Evolutionary conservation across 2,113 vertebrate species (phyloP), one percentile per base, ranked within the genome.

Genomic region (Ginglymostoma cirratum): DNA sequence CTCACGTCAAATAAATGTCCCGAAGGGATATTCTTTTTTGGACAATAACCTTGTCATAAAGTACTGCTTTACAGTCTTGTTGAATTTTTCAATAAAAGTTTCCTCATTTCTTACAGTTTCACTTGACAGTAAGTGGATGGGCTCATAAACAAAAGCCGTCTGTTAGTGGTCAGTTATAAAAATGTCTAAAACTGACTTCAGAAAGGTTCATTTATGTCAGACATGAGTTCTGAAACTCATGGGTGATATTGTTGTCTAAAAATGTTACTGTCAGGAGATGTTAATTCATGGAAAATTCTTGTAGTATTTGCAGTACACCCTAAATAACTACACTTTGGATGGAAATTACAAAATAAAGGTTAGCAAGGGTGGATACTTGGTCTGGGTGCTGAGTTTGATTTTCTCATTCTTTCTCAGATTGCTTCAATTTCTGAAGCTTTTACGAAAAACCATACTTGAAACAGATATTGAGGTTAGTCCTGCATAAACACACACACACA

Each of bases 141-240:
- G 89, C 89, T 93, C n/a, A 42, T 93, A 67, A 93, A 67, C n/a
- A 67, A 67, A 83, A 42, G n/a, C 19, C n/a, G n/a, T 92, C 55
- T 38, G 14, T 92, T 15, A 93, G 66, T 66, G 66, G 34, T 38
- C 15, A n/a, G 23, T n/a, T 34, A 65, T 90, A 66, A 93, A 93
- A 93, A 67, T 67, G 61, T 67, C 30, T 66, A 93, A 93, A 93
- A 66, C 2, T 8, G 66, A 10, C 15, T 17, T 17, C 61, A 93
- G 89, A 66, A 93, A 38, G 65, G 89, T 38, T 66, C 34, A 38
- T 38, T 93, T 38, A 7, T 67, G 89, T 66, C n/a, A 5, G 23
- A 38, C n/a, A 66, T 23, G 17, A 66, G 61, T 66, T 93, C 17
- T 7, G 38, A 42, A 67, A 38, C 38, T 93, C 61, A 67, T 93